Evolutionary conservation across 2,888 invertebrate species (phyloP).

Genomic region (Acleris sparsana): DNA sequence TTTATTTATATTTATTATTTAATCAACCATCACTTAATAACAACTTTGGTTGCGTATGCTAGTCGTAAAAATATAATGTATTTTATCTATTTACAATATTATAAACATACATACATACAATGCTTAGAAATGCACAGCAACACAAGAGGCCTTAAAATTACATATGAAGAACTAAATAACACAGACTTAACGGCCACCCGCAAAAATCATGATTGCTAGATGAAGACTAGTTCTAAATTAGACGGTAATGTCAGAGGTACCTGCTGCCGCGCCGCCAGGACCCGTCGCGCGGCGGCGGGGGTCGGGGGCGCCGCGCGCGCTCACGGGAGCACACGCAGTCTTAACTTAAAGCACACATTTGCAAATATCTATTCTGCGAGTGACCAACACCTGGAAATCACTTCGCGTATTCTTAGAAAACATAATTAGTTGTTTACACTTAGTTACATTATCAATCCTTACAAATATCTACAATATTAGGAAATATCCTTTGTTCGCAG

Average conservation of each 20-base stretch:
- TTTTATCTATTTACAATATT: constrained; percentile 81
- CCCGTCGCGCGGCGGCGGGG: constrained; percentile 4
- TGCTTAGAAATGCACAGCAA: constrained; percentile 83
- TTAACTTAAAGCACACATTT: constrained; percentile 41
- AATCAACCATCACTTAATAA: constrained; percentile 84
- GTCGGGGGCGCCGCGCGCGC: constrained; percentile 12
- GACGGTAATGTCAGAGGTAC: constrained; percentile 12
- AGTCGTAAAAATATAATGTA: constrained; percentile 83
- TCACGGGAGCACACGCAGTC: neutral
- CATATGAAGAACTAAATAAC: constrained; percentile 78
- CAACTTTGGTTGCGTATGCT: constrained; percentile 85
- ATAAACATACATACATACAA: constrained; percentile 85
- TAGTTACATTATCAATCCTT: constrained; percentile 68
- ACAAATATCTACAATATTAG: constrained; percentile 68
- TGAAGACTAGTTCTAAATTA: constrained; percentile 58
- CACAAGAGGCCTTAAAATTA: constrained; percentile 77
- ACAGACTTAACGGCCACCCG: constrained; percentile 76
- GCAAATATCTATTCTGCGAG: constrained; percentile 68
- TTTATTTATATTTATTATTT: constrained; percentile 80
- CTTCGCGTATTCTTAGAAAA: constrained; percentile 70
- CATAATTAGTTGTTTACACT: constrained; percentile 74
- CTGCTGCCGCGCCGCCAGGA: constrained; percentile 1
- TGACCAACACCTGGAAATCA: constrained; percentile 68
- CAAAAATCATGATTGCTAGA: constrained; percentile 64
- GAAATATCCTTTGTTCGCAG: constrained; percentile 73